Evolutionary conservation across 2,888 invertebrate genomes (phyloP).

Genomic region (Dryobota labecula): DNA sequence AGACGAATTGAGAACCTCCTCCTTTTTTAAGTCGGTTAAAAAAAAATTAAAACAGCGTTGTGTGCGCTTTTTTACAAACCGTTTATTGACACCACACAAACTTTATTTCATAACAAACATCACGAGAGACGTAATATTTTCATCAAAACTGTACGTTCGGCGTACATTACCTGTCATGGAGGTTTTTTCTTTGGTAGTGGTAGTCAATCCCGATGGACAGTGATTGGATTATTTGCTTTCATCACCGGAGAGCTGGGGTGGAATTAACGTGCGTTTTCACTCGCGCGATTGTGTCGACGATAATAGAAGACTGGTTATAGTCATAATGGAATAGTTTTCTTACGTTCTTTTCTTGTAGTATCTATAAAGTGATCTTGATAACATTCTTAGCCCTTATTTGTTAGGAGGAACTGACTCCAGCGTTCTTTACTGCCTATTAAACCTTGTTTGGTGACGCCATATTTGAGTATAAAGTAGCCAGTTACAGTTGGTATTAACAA

Average conservation of each 20-base stretch:
- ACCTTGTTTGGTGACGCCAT: conserved; percentile 23
- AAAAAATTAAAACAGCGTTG: neutral
- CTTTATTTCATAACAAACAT: conserved; percentile 31
- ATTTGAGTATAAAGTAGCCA: conserved; percentile 19
- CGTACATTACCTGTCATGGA: conserved; percentile 9
- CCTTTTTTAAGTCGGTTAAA: too few relatives aligned
- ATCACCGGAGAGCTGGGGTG: neutral
- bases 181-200: conserved; percentile 10
- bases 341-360: conserved; percentile 14
- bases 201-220: conserved; percentile 13
- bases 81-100: conserved; percentile 18
- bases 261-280: neutral
- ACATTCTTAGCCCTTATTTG: conserved; percentile 42
- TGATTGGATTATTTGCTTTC: conserved; percentile 12
- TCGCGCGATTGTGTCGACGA: neutral
- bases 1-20: too few relatives aligned
- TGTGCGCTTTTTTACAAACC: neutral
- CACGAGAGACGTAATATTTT: conserved; percentile 12
- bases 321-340: conserved; percentile 8
- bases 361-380: conserved; percentile 4
- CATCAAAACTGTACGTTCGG: conserved; percentile 6
- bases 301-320: conserved; percentile 13
- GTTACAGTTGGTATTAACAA: neutral
- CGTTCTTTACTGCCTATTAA: conserved; percentile 26
- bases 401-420: conserved; percentile 28